These are phyloP conservation scores for Therioaphis trifolii DNA, from an alignment of 2,888 invertebrate species.

Conservation along the genomic window DNA sequence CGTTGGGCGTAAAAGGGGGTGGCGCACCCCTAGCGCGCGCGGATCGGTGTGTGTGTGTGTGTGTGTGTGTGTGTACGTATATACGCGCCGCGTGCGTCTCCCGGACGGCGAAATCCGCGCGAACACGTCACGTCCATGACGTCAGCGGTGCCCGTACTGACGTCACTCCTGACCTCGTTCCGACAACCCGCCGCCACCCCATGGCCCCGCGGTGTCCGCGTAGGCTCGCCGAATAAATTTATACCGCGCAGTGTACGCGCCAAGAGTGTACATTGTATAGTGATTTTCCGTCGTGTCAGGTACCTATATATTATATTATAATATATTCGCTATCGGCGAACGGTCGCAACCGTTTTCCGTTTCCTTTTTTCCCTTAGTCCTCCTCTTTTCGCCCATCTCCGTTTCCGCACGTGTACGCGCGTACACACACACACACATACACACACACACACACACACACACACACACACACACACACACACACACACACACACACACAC, in stretches of 20 bases:
- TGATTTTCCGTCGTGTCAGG: not conserved
- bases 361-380: not conserved
- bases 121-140: slow-evolving; percentile 59
- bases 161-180: slow-evolving; percentile 56
- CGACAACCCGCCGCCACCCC: not conserved
- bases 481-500: too few relatives aligned
- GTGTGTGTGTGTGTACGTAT: too few relatives aligned
- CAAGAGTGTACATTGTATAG: not conserved
- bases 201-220: not conserved
- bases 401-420: slow-evolving; percentile 10
- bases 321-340: slow-evolving; percentile 19
- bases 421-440: too few relatives aligned
- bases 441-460: too few relatives aligned
- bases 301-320: not conserved
- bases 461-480: too few relatives aligned
- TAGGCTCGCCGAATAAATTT: not conserved
- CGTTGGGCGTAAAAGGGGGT: not conserved
- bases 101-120: slow-evolving; percentile 37
- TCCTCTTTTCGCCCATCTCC: not conserved
- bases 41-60: too few relatives aligned
- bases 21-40: not conserved
- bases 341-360: slow-evolving; percentile 32
- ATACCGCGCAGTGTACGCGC: not conserved
- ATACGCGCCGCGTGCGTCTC: not conserved
- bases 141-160: slow-evolving; percentile 48